Evolutionary conservation across 1,140 invertebrate genomes (phyloP).

Genomic region (Drosophila navojoa): DNA sequence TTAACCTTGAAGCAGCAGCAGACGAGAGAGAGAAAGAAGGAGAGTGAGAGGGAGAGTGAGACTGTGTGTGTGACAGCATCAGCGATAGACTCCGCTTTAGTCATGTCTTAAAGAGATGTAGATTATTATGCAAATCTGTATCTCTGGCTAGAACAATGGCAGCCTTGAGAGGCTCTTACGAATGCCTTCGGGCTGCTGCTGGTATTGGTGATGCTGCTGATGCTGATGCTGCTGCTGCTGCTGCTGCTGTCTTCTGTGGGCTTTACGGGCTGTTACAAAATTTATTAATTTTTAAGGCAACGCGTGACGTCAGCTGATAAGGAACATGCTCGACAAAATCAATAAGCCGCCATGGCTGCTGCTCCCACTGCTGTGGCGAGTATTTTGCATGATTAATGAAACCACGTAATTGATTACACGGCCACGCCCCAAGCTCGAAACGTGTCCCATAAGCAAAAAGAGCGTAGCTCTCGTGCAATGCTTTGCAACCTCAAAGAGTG

Average conservation of each 20-base stretch:
- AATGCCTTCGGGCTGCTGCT: neutral
- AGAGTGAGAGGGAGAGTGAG: neutral
- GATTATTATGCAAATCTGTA: slow-evolving; percentile 49
- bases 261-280: slow-evolving; percentile 35
- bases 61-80: neutral
- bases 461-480: slow-evolving; percentile 41
- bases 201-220: neutral
- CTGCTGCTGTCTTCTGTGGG: slow-evolving; percentile 10
- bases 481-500: slow-evolving; percentile 59
- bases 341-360: slow-evolving; percentile 48
- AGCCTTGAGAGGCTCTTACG: slow-evolving; percentile 15
- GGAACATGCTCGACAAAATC: slow-evolving; percentile 63
- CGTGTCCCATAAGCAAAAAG: slow-evolving; percentile 9
- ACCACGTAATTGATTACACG: slow-evolving; percentile 76
- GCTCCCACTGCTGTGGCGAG: slow-evolving; percentile 30
- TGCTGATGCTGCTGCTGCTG: slow-evolving; percentile 10
- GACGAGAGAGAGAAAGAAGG: slow-evolving; percentile 22
- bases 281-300: slow-evolving; percentile 69
- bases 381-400: slow-evolving; percentile 81
- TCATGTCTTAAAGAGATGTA: slow-evolving; percentile 23
- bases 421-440: slow-evolving; percentile 54
- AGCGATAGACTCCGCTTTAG: slow-evolving; percentile 1
- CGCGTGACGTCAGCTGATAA: slow-evolving; percentile 68
- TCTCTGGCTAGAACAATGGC: slow-evolving; percentile 40
- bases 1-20: slow-evolving; percentile 68